Evolutionary conservation across 2,113 vertebrate genomes (phyloP), one percentile per base, ranked within the genome.

Genomic region (Neopipo cinnamomea): DNA sequence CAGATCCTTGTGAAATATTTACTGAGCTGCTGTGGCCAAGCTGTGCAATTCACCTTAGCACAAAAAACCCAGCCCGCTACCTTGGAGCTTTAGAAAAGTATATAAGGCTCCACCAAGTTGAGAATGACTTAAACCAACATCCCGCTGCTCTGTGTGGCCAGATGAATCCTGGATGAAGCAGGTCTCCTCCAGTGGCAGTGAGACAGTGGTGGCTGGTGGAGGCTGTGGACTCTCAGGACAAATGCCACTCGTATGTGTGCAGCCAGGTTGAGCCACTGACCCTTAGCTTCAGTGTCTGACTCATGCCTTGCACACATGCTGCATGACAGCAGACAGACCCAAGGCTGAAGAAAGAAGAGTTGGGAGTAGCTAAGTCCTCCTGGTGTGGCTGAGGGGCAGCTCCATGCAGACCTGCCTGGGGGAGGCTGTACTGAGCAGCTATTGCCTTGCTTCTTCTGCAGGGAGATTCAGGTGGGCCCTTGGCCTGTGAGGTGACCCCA

Each of bases 401-500:
- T 49, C 71, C 33, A 21, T 2, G 8, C 8, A 35, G 56, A 75
- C 10, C 17, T 73, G 35, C n/a, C 28, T 8, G 28, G 41, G 81
- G 21, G 59, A 77, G n/a, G 46, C 1, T 24, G 33, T 30, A 42
- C 37, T 76, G 62, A 96, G 80, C 84, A 72, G 77, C 50, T 42
- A 10, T 14, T 75, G 44, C 74, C 46, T 87, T 93, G 59, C 50
- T 95, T 89, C 46, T 82, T 77, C 37, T 30, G 5, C 97, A 99
- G 99, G 99, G 99, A 19, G 99, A 99, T 94, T 99, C 99, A 2
- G 99, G 99, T 17, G 99, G 99, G 3, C 99, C 99, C 39, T 93
- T 99, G 97, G 99, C 99, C 81, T 99, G 99, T 49, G 98, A 99
- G 91, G 98, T 98, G 78, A 97, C 98, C 8, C 98, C 99, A 0